Percentiles rank a stretch among this genome's conserved stretches.
These are phyloP conservation scores for Phylloscopus whistleri DNA, from an alignment of 2,113 vertebrate species.

Conservation along the genomic window DNA sequence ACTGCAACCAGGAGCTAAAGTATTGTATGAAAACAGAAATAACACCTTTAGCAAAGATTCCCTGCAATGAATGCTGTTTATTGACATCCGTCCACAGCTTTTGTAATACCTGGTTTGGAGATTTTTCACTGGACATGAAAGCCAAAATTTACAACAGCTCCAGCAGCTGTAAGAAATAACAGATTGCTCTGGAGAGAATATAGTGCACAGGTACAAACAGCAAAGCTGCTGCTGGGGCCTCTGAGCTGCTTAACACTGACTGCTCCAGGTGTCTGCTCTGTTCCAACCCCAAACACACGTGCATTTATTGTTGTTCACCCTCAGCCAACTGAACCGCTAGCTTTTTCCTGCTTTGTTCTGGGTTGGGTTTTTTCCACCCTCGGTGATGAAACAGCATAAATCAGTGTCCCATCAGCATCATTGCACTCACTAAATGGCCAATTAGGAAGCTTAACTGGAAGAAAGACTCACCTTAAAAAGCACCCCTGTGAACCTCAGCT, in stretches of 20 bases:
- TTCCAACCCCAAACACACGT: accelerated
- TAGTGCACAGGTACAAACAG: accelerated
- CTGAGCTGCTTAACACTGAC: neutral
- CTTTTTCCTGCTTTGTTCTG: neutral
- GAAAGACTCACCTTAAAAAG: neutral
- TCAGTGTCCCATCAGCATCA: neutral
- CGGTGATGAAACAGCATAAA: neutral
- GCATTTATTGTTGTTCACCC: neutral
- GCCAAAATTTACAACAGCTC: neutral
- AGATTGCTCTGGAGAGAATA: neutral
- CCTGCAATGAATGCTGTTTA: neutral
- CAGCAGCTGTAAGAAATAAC: neutral
- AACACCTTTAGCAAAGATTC: neutral
- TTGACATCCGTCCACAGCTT: neutral
- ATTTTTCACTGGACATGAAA: neutral
- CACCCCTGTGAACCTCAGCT: accelerated
- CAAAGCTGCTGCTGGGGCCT: neutral
- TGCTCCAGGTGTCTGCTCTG: neutral
- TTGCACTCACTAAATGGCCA: neutral
- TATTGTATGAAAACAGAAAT: neutral
- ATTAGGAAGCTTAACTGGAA: neutral
- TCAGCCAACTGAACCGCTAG: neutral
- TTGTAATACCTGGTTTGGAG: neutral
- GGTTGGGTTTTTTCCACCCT: accelerated
- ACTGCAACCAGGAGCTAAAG: neutral